A percentile compares a stretch with the other conserved stretches of the same genome.
Conservation (phyloP, 2,113 vertebrate genomes). For the Phylloscopus trochilus region DNA sequence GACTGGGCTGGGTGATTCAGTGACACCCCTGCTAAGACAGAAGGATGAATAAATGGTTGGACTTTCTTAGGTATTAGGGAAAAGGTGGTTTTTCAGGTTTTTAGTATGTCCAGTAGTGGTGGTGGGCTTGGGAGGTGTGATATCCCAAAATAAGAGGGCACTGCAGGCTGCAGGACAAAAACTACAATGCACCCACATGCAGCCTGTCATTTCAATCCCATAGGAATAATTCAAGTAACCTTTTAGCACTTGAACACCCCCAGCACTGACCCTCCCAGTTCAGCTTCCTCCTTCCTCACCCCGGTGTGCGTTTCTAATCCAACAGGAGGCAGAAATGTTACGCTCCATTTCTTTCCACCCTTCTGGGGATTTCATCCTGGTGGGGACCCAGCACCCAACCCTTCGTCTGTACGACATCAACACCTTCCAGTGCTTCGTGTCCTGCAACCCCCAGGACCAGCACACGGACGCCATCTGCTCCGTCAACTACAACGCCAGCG, state of each 20-base stretch:
- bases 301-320: background rate
- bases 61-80: no score
- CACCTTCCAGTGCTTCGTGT: constrained; percentile 98
- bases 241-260: background rate
- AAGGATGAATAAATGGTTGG: no score
- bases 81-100: no score
- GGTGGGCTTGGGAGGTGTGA: background rate
- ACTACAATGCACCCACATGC: fast-evolving
- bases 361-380: constrained; percentile 93
- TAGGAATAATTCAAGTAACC: background rate
- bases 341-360: constrained; percentile 97
- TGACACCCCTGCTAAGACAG: no score
- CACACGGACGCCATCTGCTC: constrained; percentile 95
- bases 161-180: background rate
- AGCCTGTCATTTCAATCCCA: background rate
- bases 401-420: constrained; percentile 95
- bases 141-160: background rate
- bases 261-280: background rate
- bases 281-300: background rate
- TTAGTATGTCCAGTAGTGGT: no score
- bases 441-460: constrained; percentile 95
- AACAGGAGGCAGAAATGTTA: constrained; percentile 95
- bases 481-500: constrained; percentile 90
- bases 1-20: no score
- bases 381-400: constrained; percentile 95